Conservation (phyloP, 1,140 invertebrate genomes). For the Zaprionus ghesquierei region DNA sequence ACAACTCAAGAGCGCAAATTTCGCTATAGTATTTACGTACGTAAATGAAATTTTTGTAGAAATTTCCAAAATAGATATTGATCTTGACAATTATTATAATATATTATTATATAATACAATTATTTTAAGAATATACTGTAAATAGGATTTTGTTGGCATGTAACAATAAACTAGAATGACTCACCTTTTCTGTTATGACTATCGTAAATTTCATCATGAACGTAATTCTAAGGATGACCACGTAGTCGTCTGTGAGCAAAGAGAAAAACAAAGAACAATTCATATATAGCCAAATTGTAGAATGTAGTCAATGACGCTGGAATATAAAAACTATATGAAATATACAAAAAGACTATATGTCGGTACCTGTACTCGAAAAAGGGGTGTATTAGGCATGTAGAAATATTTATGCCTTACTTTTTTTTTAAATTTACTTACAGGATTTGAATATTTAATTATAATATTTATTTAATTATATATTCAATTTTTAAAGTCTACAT, state of each 20-base stretch:
- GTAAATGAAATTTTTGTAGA: neutral
- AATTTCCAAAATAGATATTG: neutral
- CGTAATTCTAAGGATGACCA: neutral
- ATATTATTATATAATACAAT: neutral
- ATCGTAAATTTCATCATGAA: conserved; percentile 6
- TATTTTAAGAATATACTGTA: neutral
- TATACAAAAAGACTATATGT: neutral
- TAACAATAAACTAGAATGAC: neutral
- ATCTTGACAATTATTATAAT: neutral
- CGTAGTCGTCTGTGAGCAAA: conserved; percentile 7
- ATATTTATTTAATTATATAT: neutral
- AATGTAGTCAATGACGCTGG: neutral
- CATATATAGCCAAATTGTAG: neutral
- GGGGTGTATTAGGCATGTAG: neutral
- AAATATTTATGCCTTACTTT: neutral
- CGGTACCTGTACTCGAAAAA: neutral
- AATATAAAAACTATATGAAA: neutral
- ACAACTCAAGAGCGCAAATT: neutral
- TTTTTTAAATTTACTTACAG: neutral
- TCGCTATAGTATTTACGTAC: neutral
- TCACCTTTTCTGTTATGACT: conserved; percentile 18
- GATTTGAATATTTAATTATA: neutral
- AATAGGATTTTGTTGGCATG: neutral
- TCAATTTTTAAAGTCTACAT: neutral
- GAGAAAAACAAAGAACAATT: conserved; percentile 13